Base-by-base conservation (phyloP, 2,797 vertebrate genomes). In the Scleropages formosus region DNA sequence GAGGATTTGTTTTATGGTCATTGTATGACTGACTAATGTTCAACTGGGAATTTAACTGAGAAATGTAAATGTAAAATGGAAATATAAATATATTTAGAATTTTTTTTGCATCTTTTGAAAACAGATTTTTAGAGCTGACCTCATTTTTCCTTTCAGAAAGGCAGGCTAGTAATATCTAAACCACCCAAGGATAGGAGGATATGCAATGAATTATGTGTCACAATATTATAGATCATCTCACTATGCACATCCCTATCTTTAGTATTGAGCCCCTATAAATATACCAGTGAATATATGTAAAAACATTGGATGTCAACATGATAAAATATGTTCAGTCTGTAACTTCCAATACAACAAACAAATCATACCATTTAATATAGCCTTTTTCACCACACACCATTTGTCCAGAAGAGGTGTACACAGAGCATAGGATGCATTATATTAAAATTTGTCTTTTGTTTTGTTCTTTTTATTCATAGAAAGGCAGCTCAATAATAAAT, bases 151-250 rank as follows among this genome's bases (percentile, higher is more conserved):
- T 47, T 64, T 47, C 10, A 67, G 12, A 46, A 46, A 31, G 18
- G 46, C 47, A 63, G 27, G n/a, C 22, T 70, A 71, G 46, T 60
- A 59, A n/a, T 46, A 22, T 22, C 22, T 53, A 49, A 62, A 46
- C 70, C 56, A 66, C 22, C 53, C 20, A 60, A 73, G 12, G 26
- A 15, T 8, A 68, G 18, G 53, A 11, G 27, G 6, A 66, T 20
- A 15, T 39, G 51, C 1, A 11, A 75, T 68, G 24, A 47, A 24
- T 53, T 75, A 22, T 67, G n/a, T 46, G 26, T 59, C 63, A 24
- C 12, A 58, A 31, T 58, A 56, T 27, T 51, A 74, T 74, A 74
- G 61, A 74, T 74, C 51, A 65, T 65, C 18, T 15, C 47, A 65
- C n/a, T 67, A 16, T 58, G 39, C 20, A 18, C 26, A 60, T 60